Conservation (phyloP, 2,113 vertebrate species). For the Laterallus jamaicensis region DNA sequence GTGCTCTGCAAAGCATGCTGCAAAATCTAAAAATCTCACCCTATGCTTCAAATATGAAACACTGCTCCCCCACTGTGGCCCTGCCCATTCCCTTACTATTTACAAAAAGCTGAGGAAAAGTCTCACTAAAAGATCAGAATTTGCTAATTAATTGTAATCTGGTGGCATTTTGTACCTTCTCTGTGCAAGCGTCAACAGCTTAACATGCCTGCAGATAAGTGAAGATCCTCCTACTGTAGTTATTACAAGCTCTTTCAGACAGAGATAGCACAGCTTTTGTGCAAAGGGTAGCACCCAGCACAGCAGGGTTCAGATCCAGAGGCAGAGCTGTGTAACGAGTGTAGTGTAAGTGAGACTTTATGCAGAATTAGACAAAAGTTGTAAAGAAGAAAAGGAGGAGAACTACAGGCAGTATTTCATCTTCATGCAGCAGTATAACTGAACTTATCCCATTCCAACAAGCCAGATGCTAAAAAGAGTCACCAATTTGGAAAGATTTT, state of each 20-base stretch:
- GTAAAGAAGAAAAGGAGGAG: neutral
- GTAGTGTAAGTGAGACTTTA: neutral
- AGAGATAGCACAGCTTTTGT: neutral
- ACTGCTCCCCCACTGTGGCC: neutral
- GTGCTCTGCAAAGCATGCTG: neutral
- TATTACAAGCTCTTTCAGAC: neutral
- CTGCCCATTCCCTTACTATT: neutral
- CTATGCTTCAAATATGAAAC: neutral
- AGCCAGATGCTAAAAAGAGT: neutral
- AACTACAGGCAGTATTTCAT: neutral
- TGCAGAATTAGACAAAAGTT: neutral
- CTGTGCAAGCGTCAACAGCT: neutral
- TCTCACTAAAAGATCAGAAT: neutral
- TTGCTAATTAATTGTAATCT: neutral
- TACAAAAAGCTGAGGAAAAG: neutral
- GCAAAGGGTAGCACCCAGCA: neutral
- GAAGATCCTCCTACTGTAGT: neutral
- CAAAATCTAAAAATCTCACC: neutral
- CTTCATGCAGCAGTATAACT: neutral
- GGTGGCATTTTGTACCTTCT: neutral
- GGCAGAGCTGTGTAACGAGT: neutral
- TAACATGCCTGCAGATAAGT: neutral
- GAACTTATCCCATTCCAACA: neutral
- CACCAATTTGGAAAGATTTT: neutral
- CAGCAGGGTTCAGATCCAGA: neutral